Evolutionary conservation across 1,140 invertebrate species (phyloP).

Genomic region (Drosophila subpulchrella): DNA sequence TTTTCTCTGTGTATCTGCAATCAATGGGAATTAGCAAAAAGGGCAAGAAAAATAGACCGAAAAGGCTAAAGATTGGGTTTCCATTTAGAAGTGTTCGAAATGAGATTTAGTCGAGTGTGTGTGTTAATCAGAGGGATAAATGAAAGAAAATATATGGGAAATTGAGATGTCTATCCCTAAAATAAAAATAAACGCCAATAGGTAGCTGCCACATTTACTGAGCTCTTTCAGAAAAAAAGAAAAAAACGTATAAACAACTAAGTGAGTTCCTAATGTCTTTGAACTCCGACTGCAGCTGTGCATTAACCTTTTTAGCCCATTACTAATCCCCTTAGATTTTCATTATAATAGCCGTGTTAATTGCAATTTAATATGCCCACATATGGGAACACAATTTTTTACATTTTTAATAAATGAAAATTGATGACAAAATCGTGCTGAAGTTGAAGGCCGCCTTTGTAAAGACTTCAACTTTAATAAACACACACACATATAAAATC

Average conservation of each 20-base stretch:
- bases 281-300: conserved; percentile 6
- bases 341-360: conserved; percentile 44
- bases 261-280: not conserved
- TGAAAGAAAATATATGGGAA: conserved; percentile 18
- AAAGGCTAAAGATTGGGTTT: conserved; percentile 24
- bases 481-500: conserved; percentile 32
- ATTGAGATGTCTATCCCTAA: conserved; percentile 36
- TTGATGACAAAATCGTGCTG: conserved; percentile 63
- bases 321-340: conserved; percentile 6
- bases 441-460: conserved; percentile 51
- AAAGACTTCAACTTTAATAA: conserved; percentile 25
- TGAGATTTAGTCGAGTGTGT: conserved; percentile 26
- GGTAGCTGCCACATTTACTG: conserved; percentile 8
- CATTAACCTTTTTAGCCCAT: conserved; percentile 23
- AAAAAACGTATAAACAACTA: conserved; percentile 3
- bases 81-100: conserved; percentile 54
- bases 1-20: conserved; percentile 33
- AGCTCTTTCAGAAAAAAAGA: not conserved
- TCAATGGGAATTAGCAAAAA: conserved; percentile 74
- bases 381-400: conserved; percentile 19
- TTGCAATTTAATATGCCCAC: conserved; percentile 62
- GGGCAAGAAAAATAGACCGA: conserved; percentile 5
- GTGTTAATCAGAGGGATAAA: conserved; percentile 15
- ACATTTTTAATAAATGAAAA: conserved; percentile 42
- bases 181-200: conserved; percentile 31